These are phyloP conservation scores for Acromyrmex echinatior DNA, from an alignment of 1,140 invertebrate genomes.

Conservation along the genomic window DNA sequence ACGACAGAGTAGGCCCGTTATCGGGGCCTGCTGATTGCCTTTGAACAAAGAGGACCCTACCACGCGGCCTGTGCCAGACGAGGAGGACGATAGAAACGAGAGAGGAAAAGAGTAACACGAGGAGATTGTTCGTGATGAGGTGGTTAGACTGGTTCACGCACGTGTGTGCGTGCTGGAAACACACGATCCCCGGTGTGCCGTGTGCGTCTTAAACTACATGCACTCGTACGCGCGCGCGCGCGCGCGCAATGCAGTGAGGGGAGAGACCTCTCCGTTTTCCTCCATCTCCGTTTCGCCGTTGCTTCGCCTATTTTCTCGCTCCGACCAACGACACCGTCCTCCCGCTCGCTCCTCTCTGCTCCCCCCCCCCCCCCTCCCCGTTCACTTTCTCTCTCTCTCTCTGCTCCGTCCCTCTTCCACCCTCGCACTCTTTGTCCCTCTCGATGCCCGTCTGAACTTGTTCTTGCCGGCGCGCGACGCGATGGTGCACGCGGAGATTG, in stretches of 20 bases:
- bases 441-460: constrained; percentile 66
- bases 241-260: constrained; percentile 42
- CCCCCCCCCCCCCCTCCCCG: too few relatives aligned
- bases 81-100: constrained; percentile 75
- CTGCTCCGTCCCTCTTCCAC: constrained; percentile 64
- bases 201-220: constrained; percentile 78
- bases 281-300: constrained; percentile 19
- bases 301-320: constrained; percentile 58
- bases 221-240: constrained; percentile 46
- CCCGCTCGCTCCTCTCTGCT: neutral
- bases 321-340: constrained; percentile 51
- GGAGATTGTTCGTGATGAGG: constrained; percentile 86
- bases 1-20: constrained; percentile 86
- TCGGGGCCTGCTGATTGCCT: constrained; percentile 85
- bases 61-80: constrained; percentile 67
- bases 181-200: constrained; percentile 75
- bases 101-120: constrained; percentile 81
- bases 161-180: constrained; percentile 80
- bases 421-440: constrained; percentile 48
- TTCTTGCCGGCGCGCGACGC: constrained; percentile 59
- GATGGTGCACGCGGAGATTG: constrained; percentile 56
- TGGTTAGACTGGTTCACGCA: constrained; percentile 86
- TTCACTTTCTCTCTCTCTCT: constrained; percentile 3
- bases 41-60: constrained; percentile 82
- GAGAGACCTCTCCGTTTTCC: constrained; percentile 59